A percentile compares a stretch with the other conserved stretches of the same genome.
phyloP scores from a whole-genome alignment of 2,797 vertebrate species.

The Acridotheres tristis region DNA sequence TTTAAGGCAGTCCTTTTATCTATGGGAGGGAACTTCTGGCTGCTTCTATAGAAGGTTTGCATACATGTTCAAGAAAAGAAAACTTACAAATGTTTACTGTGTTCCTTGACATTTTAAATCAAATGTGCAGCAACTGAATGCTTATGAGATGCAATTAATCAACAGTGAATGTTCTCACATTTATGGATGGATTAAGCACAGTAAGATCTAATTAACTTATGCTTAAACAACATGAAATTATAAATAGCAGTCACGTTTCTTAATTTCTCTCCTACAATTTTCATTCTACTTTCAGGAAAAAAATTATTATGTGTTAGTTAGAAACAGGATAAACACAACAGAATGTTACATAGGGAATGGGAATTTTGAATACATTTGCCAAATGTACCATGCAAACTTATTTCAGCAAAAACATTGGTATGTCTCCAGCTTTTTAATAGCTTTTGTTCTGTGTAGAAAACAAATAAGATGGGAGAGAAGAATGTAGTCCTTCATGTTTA shows the following conservation, averaged over 20 bases:
- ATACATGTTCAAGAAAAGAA: background rate
- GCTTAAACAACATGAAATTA: slow-evolving; percentile 13
- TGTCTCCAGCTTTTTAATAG: background rate
- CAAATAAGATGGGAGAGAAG: background rate
- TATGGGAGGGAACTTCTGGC: background rate
- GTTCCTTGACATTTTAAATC: slow-evolving; percentile 25
- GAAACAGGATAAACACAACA: background rate
- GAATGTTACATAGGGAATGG: background rate
- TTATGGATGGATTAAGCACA: slow-evolving; percentile 1
- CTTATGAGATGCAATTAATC: slow-evolving; percentile 24
- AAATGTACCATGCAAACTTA: background rate
- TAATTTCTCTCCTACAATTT: background rate
- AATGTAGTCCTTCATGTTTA: background rate
- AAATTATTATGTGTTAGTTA: background rate
- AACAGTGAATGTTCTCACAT: background rate
- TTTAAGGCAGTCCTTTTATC: background rate
- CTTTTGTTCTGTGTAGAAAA: background rate
- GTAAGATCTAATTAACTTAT: slow-evolving; percentile 1
- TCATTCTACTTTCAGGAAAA: background rate
- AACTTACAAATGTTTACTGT: background rate
- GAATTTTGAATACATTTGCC: background rate
- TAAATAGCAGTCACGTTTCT: background rate
- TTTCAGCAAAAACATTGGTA: background rate
- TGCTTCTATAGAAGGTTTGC: background rate
- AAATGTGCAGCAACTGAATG: background rate